Conservation (phyloP, 2,113 vertebrate genomes). For the Etheostoma spectabile region DNA sequence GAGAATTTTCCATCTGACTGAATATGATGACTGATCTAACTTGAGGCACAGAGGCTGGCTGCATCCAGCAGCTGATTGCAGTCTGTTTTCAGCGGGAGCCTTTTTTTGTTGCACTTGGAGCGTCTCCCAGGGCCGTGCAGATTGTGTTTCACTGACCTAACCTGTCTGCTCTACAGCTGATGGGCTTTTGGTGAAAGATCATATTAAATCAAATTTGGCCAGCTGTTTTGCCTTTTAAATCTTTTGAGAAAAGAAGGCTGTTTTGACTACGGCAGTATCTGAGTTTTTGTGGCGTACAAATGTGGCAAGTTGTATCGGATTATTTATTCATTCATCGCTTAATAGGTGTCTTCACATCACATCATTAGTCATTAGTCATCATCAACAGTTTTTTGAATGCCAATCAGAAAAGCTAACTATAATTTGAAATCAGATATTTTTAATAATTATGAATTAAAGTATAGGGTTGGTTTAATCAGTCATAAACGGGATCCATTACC, state of each 20-base stretch:
- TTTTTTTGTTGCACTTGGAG: conserved; percentile 24
- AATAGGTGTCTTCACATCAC: neutral
- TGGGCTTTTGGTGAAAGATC: conserved; percentile 44
- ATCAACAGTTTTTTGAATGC: neutral
- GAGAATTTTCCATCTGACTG: conserved; percentile 3
- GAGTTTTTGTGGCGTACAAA: neutral
- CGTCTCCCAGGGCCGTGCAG: conserved; percentile 18
- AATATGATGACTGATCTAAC: conserved; percentile 14
- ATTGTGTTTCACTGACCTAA: conserved; percentile 50
- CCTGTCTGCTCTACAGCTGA: conserved; percentile 33
- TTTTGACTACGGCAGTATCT: neutral
- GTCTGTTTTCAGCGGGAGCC: conserved; percentile 32
- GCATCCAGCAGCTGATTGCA: conserved; percentile 37
- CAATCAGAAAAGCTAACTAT: neutral
- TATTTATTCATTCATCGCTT: neutral
- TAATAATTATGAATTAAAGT: neutral
- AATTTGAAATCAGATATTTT: neutral
- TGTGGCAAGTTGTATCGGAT: neutral
- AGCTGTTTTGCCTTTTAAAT: conserved; percentile 14
- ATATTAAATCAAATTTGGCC: conserved; percentile 16
- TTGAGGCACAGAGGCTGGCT: neutral
- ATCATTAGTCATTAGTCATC: neutral
- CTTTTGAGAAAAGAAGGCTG: neutral
- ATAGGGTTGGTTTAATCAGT: neutral
- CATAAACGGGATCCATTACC: neutral